Conservation (phyloP, 2,888 invertebrate species). For the Unio pictorum region DNA sequence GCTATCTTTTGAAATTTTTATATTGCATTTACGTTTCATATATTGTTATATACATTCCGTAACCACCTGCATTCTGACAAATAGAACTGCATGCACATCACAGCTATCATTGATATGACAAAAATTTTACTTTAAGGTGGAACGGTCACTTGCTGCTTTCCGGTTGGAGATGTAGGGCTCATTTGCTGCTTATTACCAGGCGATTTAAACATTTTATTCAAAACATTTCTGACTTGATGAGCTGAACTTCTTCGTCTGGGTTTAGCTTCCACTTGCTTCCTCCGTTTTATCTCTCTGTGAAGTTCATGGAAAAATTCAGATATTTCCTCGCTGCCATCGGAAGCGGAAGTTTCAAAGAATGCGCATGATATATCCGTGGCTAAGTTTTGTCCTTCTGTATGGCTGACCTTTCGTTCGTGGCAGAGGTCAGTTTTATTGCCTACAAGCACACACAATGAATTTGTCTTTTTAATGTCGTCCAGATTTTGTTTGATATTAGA, state of each 20-base stretch:
- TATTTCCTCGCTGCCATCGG: slow-evolving; percentile 68
- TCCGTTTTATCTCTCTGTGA: slow-evolving; percentile 64
- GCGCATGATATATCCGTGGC: slow-evolving; percentile 66
- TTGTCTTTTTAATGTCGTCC: slow-evolving; percentile 63
- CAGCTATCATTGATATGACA: no score
- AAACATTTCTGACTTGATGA: slow-evolving; percentile 58
- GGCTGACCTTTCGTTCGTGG: slow-evolving; percentile 59
- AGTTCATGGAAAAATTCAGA: slow-evolving; percentile 68
- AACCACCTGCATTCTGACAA: no score
- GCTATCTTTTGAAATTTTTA: no score
- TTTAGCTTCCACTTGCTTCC: slow-evolving; percentile 60
- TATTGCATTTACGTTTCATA: no score
- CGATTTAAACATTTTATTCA: slow-evolving; percentile 54
- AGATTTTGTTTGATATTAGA: slow-evolving; percentile 55
- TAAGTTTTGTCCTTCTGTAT: slow-evolving; percentile 60
- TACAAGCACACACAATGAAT: slow-evolving; percentile 64
- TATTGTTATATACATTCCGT: no score
- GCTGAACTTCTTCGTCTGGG: slow-evolving; percentile 66
- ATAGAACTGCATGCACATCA: no score
- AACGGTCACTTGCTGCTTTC: no score
- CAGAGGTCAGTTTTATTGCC: slow-evolving; percentile 66
- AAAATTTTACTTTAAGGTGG: no score
- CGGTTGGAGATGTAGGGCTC: no score
- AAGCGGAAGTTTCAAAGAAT: slow-evolving; percentile 68
- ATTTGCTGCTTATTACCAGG: neutral